phyloP scores from a whole-genome alignment of 2,113 vertebrate genomes.

The Dasyprocta punctata region DNA sequence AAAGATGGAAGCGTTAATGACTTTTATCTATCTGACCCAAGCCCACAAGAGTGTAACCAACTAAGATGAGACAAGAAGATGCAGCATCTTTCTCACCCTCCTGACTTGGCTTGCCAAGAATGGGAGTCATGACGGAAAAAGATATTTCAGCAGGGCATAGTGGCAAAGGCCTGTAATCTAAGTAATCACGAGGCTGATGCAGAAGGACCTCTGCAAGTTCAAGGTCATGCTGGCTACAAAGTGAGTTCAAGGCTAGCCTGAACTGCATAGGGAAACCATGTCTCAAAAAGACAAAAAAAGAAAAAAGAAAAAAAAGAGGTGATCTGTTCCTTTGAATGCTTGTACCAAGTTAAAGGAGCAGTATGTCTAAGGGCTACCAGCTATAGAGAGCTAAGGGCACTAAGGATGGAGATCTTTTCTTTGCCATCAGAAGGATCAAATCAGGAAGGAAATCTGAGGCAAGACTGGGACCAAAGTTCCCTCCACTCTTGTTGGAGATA shows the following conservation, averaged over 20 bases:
- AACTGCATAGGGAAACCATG: background rate
- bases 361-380: background rate
- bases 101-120: background rate
- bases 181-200: background rate
- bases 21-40: background rate
- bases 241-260: background rate
- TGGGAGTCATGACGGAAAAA: background rate
- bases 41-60: background rate
- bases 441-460: background rate
- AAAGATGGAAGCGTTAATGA: background rate
- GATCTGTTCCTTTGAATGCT: background rate
- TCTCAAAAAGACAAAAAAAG: background rate
- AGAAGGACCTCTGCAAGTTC: background rate
- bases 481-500: background rate
- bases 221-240: background rate
- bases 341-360: background rate
- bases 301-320: background rate
- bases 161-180: background rate
- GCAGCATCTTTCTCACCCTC: background rate
- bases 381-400: background rate
- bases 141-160: background rate
- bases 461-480: background rate
- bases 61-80: background rate
- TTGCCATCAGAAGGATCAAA: background rate
- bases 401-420: background rate